Conservation (phyloP, 1,140 invertebrate species). For the Melipona quadrifasciata region DNA sequence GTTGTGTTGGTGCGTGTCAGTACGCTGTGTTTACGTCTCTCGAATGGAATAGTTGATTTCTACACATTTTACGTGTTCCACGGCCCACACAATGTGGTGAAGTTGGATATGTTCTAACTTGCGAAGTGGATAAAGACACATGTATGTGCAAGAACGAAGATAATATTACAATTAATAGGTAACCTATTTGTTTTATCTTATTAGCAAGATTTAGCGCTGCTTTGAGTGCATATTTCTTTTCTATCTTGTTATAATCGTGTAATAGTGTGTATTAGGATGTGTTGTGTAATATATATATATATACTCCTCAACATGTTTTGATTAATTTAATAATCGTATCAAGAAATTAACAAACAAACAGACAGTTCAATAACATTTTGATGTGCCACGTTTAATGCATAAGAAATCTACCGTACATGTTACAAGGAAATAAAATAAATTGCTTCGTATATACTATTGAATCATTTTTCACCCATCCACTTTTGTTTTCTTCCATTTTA, state of each 20-base stretch:
- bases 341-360: background rate
- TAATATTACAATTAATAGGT: conserved; percentile 8
- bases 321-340: background rate
- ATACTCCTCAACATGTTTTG: background rate
- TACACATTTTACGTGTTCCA: conserved; percentile 5
- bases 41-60: conserved; percentile 2
- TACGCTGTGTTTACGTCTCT: conserved; percentile 37
- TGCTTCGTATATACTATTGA: background rate
- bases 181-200: conserved; percentile 23
- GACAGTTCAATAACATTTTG: no score
- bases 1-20: background rate
- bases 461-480: background rate
- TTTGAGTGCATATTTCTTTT: background rate
- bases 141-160: background rate
- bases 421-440: background rate
- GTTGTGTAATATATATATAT: background rate
- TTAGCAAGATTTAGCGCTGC: background rate
- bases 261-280: background rate
- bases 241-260: conserved; percentile 12
- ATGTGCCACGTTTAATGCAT: background rate
- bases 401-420: background rate
- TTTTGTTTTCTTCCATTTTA: background rate
- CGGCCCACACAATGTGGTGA: background rate
- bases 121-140: background rate
- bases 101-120: background rate